These are phyloP conservation scores for Timandra comae DNA, from an alignment of 2,888 invertebrate genomes.

Conservation along the genomic window DNA sequence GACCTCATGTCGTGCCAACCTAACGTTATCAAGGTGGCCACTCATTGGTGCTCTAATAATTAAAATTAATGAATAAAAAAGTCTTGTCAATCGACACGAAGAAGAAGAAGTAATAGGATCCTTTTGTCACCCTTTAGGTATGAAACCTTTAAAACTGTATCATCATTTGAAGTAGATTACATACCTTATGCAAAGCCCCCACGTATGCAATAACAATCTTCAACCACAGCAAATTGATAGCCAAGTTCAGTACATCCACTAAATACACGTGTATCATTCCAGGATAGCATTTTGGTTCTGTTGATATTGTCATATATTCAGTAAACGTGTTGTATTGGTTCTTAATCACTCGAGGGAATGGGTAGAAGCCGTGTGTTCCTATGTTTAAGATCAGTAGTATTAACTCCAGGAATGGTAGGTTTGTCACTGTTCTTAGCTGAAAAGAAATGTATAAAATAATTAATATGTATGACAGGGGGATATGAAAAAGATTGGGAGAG, in stretches of 20 bases:
- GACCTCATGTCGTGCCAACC: too few species aligned
- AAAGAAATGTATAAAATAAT: too few species aligned
- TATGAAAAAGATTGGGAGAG: too few species aligned
- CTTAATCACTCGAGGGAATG: conserved; percentile 43
- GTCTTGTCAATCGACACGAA: too few species aligned
- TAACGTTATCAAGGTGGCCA: too few species aligned
- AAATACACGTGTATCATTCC: conserved; percentile 52
- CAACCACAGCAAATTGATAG: conserved; percentile 54
- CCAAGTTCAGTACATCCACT: conserved; percentile 45
- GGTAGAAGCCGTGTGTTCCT: conserved; percentile 60
- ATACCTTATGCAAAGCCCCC: conserved; percentile 46
- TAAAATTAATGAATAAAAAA: too few species aligned
- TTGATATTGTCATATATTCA: conserved; percentile 30
- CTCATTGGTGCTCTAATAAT: too few species aligned
- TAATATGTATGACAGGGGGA: too few species aligned
- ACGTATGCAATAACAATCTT: conserved; percentile 46
- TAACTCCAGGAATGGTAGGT: conserved; percentile 41
- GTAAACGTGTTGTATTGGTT: conserved; percentile 35
- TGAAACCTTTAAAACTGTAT: too few species aligned
- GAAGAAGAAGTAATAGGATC: background rate
- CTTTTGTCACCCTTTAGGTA: too few species aligned
- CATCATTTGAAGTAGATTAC: conserved; percentile 1
- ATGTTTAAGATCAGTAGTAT: conserved; percentile 46
- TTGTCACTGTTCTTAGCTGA: conserved; percentile 35
- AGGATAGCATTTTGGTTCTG: conserved; percentile 43